phyloP scores from a whole-genome alignment of 2,797 vertebrate species.

The Streptopelia turtur region DNA sequence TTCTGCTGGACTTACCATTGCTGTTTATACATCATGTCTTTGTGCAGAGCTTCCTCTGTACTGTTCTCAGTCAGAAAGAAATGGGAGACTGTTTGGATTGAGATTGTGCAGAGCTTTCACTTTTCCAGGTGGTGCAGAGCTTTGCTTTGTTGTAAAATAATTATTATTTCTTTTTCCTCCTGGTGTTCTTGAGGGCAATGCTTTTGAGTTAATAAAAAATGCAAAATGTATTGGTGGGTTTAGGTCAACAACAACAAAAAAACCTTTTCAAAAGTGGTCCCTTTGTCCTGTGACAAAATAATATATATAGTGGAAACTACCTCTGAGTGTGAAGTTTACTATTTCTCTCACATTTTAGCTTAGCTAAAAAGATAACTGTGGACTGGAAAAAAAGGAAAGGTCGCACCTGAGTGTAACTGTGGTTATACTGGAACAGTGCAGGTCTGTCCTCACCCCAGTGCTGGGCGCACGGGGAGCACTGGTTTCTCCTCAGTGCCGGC shows the following conservation, averaged over 20 bases:
- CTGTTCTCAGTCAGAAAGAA: background rate
- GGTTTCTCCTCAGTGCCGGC: accelerated
- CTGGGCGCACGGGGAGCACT: background rate
- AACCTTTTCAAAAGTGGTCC: background rate
- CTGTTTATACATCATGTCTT: background rate
- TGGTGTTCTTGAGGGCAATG: background rate
- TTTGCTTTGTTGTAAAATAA: background rate
- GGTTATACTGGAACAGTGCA: accelerated
- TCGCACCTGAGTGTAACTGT: background rate
- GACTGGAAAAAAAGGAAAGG: background rate
- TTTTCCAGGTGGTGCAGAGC: background rate
- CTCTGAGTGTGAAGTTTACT: background rate
- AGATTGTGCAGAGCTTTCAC: background rate
- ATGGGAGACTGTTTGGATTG: background rate
- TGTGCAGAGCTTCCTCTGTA: background rate
- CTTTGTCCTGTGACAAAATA: background rate
- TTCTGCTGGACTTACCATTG: background rate
- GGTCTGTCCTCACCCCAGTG: background rate
- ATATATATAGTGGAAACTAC: background rate
- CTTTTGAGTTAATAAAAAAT: background rate
- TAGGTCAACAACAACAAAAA: background rate
- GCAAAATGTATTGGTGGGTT: background rate
- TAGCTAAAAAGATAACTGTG: background rate
- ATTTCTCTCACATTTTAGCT: background rate
- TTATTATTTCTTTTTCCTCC: background rate